phyloP scores from a whole-genome alignment of 2,888 invertebrate genomes.

The Drosophila yooni region DNA sequence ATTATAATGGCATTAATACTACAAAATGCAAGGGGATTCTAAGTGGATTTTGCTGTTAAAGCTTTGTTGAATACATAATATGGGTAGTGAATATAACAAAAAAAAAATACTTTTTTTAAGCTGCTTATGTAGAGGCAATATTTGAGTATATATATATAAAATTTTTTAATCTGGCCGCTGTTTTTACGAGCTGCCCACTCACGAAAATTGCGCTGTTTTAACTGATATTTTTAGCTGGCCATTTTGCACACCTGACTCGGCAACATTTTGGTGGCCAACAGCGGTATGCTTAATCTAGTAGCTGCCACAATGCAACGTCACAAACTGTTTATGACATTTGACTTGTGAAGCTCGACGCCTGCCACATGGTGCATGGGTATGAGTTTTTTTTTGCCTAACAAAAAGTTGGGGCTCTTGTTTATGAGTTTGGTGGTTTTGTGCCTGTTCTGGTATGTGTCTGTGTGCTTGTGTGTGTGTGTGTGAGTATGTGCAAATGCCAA shows the following conservation, averaged over 20 bases:
- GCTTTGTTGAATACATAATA: slow-evolving; percentile 5
- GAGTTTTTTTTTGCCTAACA: neutral
- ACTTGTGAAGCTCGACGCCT: slow-evolving; percentile 16
- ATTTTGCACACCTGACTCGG: slow-evolving; percentile 24
- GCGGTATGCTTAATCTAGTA: slow-evolving; percentile 30
- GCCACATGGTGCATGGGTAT: slow-evolving; percentile 16
- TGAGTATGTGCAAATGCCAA: slow-evolving; percentile 5
- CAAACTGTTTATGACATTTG: slow-evolving; percentile 48
- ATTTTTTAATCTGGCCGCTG: neutral
- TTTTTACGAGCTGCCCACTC: slow-evolving; percentile 1
- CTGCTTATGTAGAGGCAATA: neutral
- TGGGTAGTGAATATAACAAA: neutral
- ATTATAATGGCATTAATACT: neutral
- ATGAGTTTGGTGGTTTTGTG: slow-evolving; percentile 10
- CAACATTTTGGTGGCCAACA: slow-evolving; percentile 2
- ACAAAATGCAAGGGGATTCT: neutral
- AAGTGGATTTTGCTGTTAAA: neutral
- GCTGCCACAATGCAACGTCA: slow-evolving; percentile 14
- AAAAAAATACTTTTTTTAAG: neutral
- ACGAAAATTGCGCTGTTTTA: neutral
- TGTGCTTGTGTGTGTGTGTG: neutral
- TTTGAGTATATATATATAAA: neutral
- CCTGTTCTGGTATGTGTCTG: neutral
- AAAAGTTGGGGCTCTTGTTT: slow-evolving; percentile 22
- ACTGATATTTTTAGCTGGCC: neutral